Evolutionary conservation across 2,888 invertebrate genomes (phyloP).

Genomic region (Synanthedon tipuliformis): DNA sequence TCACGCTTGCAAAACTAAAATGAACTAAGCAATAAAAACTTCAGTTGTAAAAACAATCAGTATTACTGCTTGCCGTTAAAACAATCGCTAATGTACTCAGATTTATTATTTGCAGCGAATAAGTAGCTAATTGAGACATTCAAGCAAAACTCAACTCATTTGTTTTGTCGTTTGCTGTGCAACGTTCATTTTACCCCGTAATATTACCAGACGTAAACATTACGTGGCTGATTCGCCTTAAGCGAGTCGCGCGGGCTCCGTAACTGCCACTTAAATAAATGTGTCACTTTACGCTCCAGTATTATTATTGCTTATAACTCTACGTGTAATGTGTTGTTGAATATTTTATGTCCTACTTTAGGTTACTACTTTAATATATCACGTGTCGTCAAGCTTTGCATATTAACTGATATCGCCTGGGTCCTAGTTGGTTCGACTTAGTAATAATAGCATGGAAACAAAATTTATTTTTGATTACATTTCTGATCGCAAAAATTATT

Average conservation of each 20-base stretch:
- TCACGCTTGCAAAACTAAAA: too few species aligned
- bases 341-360: constrained; percentile 29
- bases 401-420: neutral
- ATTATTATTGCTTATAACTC: constrained; percentile 13
- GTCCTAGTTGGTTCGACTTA: too few species aligned
- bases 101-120: neutral
- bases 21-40: too few species aligned
- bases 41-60: too few species aligned
- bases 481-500: too few species aligned
- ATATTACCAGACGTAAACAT: constrained; percentile 11
- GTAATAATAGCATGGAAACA: too few species aligned
- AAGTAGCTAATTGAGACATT: constrained; percentile 6
- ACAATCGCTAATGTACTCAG: too few species aligned
- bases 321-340: constrained; percentile 22
- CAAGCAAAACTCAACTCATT: constrained; percentile 6
- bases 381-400: neutral
- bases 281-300: constrained; percentile 20
- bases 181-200: constrained; percentile 2
- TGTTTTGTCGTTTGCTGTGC: constrained; percentile 3
- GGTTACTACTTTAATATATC: constrained; percentile 12
- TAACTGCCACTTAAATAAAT: constrained; percentile 35
- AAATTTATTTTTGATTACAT: too few species aligned
- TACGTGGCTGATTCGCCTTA: constrained; percentile 14
- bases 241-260: constrained; percentile 9
- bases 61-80: too few species aligned